phyloP scores from a whole-genome alignment of 2,888 invertebrate genomes.

The Pseudolycoriella hygida region DNA sequence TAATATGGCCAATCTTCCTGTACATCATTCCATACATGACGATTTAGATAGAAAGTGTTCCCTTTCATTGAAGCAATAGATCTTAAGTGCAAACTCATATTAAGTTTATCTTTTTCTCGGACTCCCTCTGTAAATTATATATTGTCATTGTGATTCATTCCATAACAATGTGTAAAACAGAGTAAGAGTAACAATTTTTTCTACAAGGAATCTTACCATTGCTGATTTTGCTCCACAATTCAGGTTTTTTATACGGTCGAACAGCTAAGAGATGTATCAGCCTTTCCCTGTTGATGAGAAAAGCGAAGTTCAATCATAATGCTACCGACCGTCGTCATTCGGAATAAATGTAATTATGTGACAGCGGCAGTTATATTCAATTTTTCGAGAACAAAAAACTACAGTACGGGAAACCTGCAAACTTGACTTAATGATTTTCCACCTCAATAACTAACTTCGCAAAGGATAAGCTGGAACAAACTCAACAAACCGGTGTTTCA shows the following conservation, averaged over 20 bases:
- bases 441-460: too few species aligned
- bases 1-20: constrained; percentile 91
- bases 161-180: constrained; percentile 1
- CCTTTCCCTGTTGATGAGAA: constrained; percentile 56
- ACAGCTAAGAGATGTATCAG: constrained; percentile 86
- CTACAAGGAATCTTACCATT: constrained; percentile 37
- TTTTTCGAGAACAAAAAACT: too few species aligned
- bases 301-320: constrained; percentile 15
- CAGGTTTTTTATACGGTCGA: constrained; percentile 85
- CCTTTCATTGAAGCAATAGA: constrained; percentile 69
- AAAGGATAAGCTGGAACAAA: too few species aligned
- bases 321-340: too few species aligned
- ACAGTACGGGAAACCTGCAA: too few species aligned
- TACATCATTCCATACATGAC: constrained; percentile 82
- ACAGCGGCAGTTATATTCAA: too few species aligned
- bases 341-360: too few species aligned
- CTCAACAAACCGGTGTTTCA: too few species aligned
- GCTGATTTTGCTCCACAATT: constrained; percentile 62
- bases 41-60: constrained; percentile 75
- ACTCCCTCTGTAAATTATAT: constrained; percentile 56
- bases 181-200: not conserved
- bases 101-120: constrained; percentile 66
- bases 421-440: too few species aligned
- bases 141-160: too few species aligned
- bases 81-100: constrained; percentile 45